Base-by-base conservation (phyloP, 1,140 invertebrate genomes). In the Bombus pascuorum region DNA sequence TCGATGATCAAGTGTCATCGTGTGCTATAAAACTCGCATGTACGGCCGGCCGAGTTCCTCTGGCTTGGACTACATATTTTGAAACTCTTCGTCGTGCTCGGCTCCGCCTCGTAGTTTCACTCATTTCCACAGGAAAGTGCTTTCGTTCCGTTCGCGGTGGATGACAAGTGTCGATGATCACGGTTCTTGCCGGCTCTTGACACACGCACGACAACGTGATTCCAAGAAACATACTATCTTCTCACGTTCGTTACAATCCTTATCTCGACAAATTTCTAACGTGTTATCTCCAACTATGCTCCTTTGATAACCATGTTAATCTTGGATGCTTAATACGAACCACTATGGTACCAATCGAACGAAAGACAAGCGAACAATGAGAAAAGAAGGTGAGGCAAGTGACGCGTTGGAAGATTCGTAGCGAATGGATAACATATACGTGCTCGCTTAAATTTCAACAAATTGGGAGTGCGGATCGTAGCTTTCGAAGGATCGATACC, bases 1-100 rank as follows among this genome's bases (percentile, higher is more conserved):
- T 32, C 77, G 53, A 79, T 37, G 83, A 79, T 84, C 83, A 34
- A 85, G 77, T 37, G 53, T 47, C 47, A 77, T 42, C 83, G 68
- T 28, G 39, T 73, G 68, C 57, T 71, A 68, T 65, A 73, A 47
- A 80, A 68, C 37, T 62, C 22, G 74, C 53, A 71, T 71, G n/a
- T 53, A 72, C 18, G 57, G 66, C 32, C 68, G 39, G 1, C 25
- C 42, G 3, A 15, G 9, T 2, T 76, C 47, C 25, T 66, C 32
- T 22, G 15, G 65, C 34, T 22, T 53, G 18, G 18, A 22, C 47
- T 22, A 22, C 18, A 6, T 71, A 84, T 37, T 59, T 71, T 71
- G 47, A 59, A 57, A 42, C 12, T n/a, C 18, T 32, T 44, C 10
- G 39, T 59, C 9, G n/a, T 22, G 28, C 18, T 34, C 80, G 22